Evolutionary conservation across 92 coral and sea anemone genomes (phyloP).

Genomic region (Parazoanthus swiftii): DNA sequence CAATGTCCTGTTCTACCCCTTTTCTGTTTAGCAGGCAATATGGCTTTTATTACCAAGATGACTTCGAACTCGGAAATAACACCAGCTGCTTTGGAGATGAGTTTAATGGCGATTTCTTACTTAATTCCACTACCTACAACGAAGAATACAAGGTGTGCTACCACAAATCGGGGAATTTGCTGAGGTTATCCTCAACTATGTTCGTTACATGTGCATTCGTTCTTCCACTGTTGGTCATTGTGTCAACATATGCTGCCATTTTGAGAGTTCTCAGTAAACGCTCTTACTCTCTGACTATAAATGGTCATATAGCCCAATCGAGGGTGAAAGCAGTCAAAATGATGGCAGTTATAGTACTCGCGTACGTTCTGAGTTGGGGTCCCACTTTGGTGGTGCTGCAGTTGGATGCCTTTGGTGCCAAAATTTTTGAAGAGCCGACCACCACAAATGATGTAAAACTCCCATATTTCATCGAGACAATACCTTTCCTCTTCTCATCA

Average conservation of each 20-base stretch:
- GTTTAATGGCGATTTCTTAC: not conserved
- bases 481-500: not conserved
- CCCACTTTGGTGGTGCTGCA: not conserved
- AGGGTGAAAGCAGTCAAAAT: slow-evolving; percentile 16
- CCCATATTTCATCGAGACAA: not conserved
- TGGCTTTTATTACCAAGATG: not conserved
- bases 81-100: not conserved
- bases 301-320: not conserved
- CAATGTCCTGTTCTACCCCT: not conserved
- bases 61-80: too few relatives aligned
- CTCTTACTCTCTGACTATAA: too few relatives aligned
- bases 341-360: slow-evolving; percentile 3
- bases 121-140: not conserved
- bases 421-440: not conserved
- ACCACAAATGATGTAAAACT: too few relatives aligned
- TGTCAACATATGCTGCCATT: not conserved
- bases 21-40: not conserved
- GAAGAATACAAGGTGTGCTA: not conserved
- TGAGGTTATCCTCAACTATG: slow-evolving; percentile 1
- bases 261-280: not conserved
- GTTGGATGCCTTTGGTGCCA: not conserved
- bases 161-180: not conserved
- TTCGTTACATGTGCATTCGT: not conserved
- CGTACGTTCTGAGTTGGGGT: slow-evolving; percentile 18
- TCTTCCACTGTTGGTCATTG: not conserved